Conservation (phyloP, 2,888 invertebrate species). For the Zele albiditarsus region DNA sequence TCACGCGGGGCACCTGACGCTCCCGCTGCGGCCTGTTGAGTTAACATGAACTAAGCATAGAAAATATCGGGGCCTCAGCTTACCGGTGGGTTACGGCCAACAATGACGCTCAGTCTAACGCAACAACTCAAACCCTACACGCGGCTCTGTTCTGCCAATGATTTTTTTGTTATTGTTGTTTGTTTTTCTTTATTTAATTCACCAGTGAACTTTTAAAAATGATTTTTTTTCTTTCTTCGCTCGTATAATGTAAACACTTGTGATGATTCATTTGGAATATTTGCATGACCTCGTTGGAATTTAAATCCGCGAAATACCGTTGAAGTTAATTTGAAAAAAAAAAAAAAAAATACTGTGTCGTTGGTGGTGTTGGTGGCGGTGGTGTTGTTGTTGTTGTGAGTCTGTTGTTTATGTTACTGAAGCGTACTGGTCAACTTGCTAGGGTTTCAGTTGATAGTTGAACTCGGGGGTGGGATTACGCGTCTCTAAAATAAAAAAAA, state of each 20-base stretch:
- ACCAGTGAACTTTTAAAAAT: slow-evolving; percentile 11
- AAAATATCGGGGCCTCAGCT: slow-evolving; percentile 65
- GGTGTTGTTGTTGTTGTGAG: slow-evolving; percentile 22
- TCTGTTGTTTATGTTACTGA: slow-evolving; percentile 2
- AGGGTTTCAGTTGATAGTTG: slow-evolving; percentile 15
- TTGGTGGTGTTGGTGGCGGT: slow-evolving; percentile 10
- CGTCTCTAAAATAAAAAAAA: not conserved
- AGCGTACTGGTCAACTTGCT: not conserved
- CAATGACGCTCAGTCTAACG: slow-evolving; percentile 71
- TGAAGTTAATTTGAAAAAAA: not conserved
- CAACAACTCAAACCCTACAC: slow-evolving; percentile 58
- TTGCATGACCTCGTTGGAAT: not conserved
- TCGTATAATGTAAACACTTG: not conserved
- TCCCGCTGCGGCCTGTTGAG: slow-evolving; percentile 45
- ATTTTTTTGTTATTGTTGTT: slow-evolving; percentile 21
- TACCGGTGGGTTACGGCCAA: slow-evolving; percentile 60
- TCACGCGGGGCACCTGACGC: slow-evolving; percentile 34
- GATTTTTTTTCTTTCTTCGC: slow-evolving; percentile 28
- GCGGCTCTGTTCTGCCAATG: slow-evolving; percentile 33
- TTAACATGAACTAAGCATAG: slow-evolving; percentile 62
- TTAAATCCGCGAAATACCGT: not conserved
- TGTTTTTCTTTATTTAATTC: slow-evolving; percentile 2
- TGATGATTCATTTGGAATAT: not conserved
- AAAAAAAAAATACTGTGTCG: slow-evolving; percentile 22
- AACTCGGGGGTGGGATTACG: not conserved